Base-by-base conservation (phyloP, 2,113 vertebrate species). In the Osmerus mordax region DNA sequence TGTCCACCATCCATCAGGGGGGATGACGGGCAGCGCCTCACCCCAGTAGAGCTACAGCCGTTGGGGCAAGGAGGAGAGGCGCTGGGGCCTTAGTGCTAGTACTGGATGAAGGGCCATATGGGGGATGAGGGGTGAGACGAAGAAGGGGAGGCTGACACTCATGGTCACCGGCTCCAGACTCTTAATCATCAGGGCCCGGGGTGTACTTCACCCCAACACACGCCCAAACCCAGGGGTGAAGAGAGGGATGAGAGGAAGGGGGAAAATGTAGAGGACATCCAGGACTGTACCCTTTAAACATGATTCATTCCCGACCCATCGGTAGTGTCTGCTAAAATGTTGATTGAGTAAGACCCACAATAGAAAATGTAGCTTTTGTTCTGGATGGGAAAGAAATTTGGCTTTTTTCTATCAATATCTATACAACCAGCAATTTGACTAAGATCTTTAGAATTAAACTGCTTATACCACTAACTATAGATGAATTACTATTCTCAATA, bases 1-100 rank as follows among this genome's bases (percentile, higher is more conserved):
- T 92, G 89, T 89, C 83, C 81, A 54, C 82, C 85, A 91, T 91
- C 87, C 86, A 90, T 92, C 90, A 91, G 87, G 74, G 73, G 74
- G 77, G 83, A 87, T 87, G 88, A 87, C 84, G 65, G 86, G 69
- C 61, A 60, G 74, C 66, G 72, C 72, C 70, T 75, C 69, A 61
- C 68, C 23, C 69, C 63, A 6, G 36, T 64, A 73, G 69, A 65
- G 68, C 73, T 32, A 55, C 16, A 18, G 77, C 79, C 36, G 3
- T 75, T n/a, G 18, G n/a, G 71, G 59, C 78, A 81, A 75, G 75
- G 72, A 23, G 56, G 25, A 16, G 25, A 13, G 29, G 15, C n/a
- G 54, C 62, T 11, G 23, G 56, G 36, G 69, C 14, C 28, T 64
- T 47, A 47, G 41, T 47, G 41, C 41, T 9, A 47, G 5, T 9